Evolutionary conservation across 2,113 vertebrate genomes (phyloP), one percentile per base, ranked within the genome.

Genomic region (Hucho hucho): DNA sequence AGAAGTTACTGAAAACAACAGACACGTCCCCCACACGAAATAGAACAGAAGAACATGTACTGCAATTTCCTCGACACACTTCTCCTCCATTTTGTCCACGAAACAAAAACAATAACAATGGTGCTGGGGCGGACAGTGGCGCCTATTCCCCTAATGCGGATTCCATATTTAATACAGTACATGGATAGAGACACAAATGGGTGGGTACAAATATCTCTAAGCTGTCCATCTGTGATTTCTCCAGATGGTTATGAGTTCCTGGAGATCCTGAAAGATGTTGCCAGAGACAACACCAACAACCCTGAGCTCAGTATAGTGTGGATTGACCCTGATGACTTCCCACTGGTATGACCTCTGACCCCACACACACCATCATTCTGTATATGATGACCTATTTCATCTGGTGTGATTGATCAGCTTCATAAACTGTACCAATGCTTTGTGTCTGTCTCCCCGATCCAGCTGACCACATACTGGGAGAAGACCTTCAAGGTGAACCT

Each of bases 391-490:
- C 28, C 0, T 28, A 22, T 28, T 28, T 64, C 24, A 28, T 4
- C 9, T 25, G 49, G 29, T 22, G n/a, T 22, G n/a, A 22, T 59
- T 59, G n/a, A 9, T 59, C 58, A 7, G 58, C 58, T 22, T 22
- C 1, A n/a, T 56, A 26, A 28, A 56, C 67, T 25, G 18, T 25
- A 64, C 14, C 3, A 43, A 9, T 14, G 37, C 32, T 37, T 5
- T 43, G 16, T 73, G 49, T 74, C 59, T 85, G 71, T 89, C 67
- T 87, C 67, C 0, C 87, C 67, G 0, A 79, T 82, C n/a, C 90
- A 99, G 98, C 91, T 99, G 58, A 95, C 97, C 80, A 94, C 96
- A n/a, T 99, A 98, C 73, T 99, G 98, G 98, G 98, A 99, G 78
- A 98, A 96, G 92, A 99, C 95, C 70, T 99, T 99, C 93, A 97